A percentile compares a stretch with the other conserved stretches of the same genome.
phyloP scores from a whole-genome alignment of 2,113 vertebrate genomes.

The Corapipo altera region DNA sequence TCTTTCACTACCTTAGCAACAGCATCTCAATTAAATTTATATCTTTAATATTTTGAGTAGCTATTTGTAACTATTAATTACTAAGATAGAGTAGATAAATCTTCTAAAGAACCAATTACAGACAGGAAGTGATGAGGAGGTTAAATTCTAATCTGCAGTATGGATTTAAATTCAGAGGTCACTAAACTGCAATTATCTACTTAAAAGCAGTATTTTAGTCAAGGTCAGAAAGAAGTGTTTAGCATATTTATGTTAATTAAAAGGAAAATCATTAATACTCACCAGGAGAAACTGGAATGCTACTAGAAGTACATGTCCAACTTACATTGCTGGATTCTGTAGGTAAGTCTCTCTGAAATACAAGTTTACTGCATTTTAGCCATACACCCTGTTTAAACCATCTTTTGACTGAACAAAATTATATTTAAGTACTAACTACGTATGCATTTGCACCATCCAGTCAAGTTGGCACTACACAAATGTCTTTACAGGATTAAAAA shows the following conservation, averaged over 20 bases:
- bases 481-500: background rate
- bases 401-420: background rate
- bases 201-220: background rate
- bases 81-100: background rate
- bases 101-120: background rate
- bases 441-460: background rate
- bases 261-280: slow-evolving; percentile 24
- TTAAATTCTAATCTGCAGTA: background rate
- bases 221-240: background rate
- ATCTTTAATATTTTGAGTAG: background rate
- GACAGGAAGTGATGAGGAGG: background rate
- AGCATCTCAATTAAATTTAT: background rate
- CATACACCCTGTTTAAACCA: background rate
- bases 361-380: background rate
- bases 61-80: background rate
- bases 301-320: slow-evolving; percentile 25
- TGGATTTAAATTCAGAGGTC: background rate
- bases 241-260: background rate
- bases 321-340: background rate
- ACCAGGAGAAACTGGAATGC: slow-evolving; percentile 58
- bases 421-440: background rate
- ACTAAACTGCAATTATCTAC: background rate
- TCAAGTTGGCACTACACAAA: background rate
- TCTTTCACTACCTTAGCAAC: background rate
- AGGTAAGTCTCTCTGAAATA: slow-evolving; percentile 67